Evolutionary conservation across 2,797 vertebrate species (phyloP).

Genomic region (Prionace glauca): DNA sequence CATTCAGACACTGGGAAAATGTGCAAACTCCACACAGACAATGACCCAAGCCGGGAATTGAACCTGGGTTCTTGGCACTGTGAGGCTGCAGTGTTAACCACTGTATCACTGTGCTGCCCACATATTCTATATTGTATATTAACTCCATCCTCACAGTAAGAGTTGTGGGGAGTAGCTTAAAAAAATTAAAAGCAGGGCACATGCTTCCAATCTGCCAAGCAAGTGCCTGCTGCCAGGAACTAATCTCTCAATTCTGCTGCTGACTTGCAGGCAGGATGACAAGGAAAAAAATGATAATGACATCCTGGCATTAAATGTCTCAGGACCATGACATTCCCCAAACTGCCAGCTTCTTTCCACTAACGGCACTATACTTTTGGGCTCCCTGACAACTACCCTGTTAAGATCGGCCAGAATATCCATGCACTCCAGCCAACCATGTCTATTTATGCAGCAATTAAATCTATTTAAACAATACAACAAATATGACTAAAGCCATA

Average conservation of each 20-base stretch:
- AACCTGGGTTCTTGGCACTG: too few species aligned
- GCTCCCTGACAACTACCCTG: background rate
- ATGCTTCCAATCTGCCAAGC: too few species aligned
- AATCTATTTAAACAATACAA: background rate
- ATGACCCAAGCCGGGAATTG: too few species aligned
- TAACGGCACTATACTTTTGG: background rate
- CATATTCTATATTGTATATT: too few species aligned
- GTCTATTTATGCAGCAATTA: background rate
- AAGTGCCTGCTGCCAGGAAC: background rate
- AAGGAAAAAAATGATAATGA: background rate
- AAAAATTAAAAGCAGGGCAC: background rate
- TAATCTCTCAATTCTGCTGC: too few species aligned
- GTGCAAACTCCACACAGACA: too few species aligned
- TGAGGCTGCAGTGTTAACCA: too few species aligned
- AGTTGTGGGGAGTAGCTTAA: background rate
- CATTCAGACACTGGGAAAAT: too few species aligned
- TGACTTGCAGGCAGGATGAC: background rate
- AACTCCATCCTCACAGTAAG: background rate
- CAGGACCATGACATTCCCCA: background rate
- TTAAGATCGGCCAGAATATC: background rate
- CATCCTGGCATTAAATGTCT: too few species aligned
- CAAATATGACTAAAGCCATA: background rate
- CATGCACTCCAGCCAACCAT: background rate
- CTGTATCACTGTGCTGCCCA: too few species aligned
- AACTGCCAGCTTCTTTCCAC: background rate